A percentile compares a stretch with the other conserved stretches of the same genome.
These are phyloP conservation scores for Cynopterus brachyotis DNA, from an alignment of 2,113 vertebrate genomes.

Conservation along the genomic window DNA sequence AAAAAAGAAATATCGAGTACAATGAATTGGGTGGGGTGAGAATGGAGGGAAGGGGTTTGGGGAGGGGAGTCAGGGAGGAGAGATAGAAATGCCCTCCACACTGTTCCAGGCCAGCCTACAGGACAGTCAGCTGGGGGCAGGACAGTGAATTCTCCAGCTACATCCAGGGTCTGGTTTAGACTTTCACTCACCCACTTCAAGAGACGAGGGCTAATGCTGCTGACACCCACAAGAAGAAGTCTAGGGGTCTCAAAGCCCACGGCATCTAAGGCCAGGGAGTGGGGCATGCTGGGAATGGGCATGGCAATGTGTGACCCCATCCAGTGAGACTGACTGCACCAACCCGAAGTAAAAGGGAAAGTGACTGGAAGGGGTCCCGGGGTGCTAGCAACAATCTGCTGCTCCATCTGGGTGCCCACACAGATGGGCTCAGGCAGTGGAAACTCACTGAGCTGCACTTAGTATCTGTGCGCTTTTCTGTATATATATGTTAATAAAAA, in stretches of 20 bases:
- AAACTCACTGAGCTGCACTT: not conserved
- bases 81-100: not conserved
- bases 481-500: not conserved
- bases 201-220: not conserved
- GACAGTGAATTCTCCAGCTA: not conserved
- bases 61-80: not conserved
- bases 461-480: not conserved
- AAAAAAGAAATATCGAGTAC: not conserved
- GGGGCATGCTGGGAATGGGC: not conserved
- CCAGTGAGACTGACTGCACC: not conserved
- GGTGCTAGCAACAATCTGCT: no score
- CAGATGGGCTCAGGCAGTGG: not conserved
- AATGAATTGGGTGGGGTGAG: not conserved
- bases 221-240: not conserved
- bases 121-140: not conserved
- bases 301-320: accelerated
- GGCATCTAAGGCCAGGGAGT: not conserved
- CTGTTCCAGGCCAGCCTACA: not conserved
- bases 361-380: not conserved
- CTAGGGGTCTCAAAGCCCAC: not conserved
- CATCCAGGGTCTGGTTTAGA: not conserved
- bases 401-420: not conserved
- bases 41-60: accelerated
- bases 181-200: not conserved
- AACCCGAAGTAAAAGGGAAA: not conserved